Percentiles rank a stretch among this genome's conserved stretches.
These are phyloP conservation scores for Platanista minor DNA, from an alignment of 2,113 vertebrate species.

Conservation along the genomic window DNA sequence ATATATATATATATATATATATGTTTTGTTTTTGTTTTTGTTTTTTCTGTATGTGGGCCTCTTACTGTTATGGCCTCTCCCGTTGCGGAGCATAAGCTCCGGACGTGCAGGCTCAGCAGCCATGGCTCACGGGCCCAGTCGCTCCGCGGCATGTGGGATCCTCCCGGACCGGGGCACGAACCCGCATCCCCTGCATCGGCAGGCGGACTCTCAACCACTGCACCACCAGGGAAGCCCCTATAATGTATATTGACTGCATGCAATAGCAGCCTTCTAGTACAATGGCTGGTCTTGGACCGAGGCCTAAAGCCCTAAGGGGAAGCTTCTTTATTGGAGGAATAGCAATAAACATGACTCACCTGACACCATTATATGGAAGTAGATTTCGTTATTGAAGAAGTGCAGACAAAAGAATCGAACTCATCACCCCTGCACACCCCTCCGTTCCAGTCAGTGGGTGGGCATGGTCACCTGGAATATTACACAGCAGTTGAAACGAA, in stretches of 20 bases:
- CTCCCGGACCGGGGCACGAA: too few relatives aligned
- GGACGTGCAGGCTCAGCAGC: too few relatives aligned
- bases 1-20: too few relatives aligned
- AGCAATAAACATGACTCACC: neutral
- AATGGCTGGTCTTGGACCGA: neutral
- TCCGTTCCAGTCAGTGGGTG: neutral
- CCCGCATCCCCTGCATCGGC: too few relatives aligned
- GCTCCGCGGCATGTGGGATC: too few relatives aligned
- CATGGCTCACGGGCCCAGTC: too few relatives aligned
- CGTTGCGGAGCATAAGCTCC: too few relatives aligned
- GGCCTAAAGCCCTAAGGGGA: neutral
- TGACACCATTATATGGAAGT: neutral
- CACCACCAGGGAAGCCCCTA: too few relatives aligned
- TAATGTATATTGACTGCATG: neutral
- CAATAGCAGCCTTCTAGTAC: neutral
- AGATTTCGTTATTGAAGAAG: neutral
- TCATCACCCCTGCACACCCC: neutral
- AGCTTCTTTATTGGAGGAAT: neutral
- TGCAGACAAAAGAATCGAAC: neutral
- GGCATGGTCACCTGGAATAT: rapidly evolving
- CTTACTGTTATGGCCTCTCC: too few relatives aligned
- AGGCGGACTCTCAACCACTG: too few relatives aligned
- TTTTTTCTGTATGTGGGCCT: too few relatives aligned
- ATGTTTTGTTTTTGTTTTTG: too few relatives aligned
- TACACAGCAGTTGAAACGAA: rapidly evolving